These are phyloP conservation scores for Chrysopa pallens DNA, from an alignment of 1,140 invertebrate species.

Conservation along the genomic window DNA sequence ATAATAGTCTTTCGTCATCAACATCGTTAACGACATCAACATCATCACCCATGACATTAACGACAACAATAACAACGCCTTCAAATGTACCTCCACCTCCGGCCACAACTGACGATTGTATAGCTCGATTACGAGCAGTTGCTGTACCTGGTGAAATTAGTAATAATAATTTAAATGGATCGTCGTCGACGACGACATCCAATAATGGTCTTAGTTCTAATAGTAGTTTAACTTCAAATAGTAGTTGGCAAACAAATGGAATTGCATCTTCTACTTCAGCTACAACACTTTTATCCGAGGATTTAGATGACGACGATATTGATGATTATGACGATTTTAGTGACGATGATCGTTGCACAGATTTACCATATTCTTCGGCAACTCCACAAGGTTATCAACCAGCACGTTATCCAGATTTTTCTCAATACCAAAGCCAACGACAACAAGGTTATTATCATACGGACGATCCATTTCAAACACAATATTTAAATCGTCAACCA, in stretches of 20 bases:
- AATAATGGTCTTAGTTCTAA: no score
- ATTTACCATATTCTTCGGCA: conserved; percentile 8
- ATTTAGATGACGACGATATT: conserved; percentile 22
- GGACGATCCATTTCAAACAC: conserved; percentile 4
- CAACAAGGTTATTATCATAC: conserved; percentile 5
- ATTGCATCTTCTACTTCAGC: conserved; percentile 25
- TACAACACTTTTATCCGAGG: conserved; percentile 25
- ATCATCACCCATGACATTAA: background rate
- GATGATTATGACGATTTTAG: conserved; percentile 35
- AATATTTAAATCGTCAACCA: conserved; percentile 14
- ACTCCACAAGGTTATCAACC: conserved; percentile 8
- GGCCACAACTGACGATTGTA: conserved; percentile 23
- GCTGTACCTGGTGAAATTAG: conserved; percentile 28
- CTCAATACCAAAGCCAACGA: conserved; percentile 14
- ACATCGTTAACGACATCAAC: conserved; percentile 1
- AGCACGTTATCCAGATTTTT: conserved; percentile 13
- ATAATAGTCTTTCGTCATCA: conserved; percentile 10
- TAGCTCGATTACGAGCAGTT: conserved; percentile 29
- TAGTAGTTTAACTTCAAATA: background rate
- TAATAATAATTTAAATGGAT: conserved; percentile 16
- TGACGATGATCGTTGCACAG: conserved; percentile 22
- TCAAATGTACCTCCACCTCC: conserved; percentile 12
- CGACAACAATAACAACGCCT: conserved; percentile 1
- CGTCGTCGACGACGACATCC: background rate
- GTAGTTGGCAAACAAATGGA: conserved; percentile 6